Evolutionary conservation across 2,113 vertebrate genomes (phyloP).

Genomic region (Turdus rufiventris): DNA sequence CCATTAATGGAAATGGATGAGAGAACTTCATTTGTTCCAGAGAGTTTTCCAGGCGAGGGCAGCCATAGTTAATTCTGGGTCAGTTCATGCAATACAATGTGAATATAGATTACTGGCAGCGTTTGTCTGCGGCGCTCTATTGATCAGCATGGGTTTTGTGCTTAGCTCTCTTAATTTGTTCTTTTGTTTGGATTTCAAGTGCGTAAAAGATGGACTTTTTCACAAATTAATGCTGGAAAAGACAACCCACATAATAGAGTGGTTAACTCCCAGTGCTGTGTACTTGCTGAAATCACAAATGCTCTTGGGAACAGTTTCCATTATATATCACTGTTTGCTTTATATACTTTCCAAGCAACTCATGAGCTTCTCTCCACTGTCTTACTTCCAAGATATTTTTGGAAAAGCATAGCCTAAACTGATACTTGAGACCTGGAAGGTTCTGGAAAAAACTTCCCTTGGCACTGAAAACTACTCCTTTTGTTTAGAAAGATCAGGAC

Average conservation of each 20-base stretch:
- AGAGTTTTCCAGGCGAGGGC: slow-evolving; percentile 48
- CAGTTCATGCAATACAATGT: neutral
- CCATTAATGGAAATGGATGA: slow-evolving; percentile 6
- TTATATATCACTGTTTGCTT: neutral
- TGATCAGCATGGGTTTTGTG: slow-evolving; percentile 20
- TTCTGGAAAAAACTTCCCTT: neutral
- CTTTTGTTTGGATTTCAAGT: slow-evolving; percentile 23
- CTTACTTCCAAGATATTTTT: neutral
- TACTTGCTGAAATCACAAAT: neutral
- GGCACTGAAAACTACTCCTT: neutral
- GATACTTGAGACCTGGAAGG: neutral
- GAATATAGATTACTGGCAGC: slow-evolving; percentile 19
- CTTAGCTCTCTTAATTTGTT: slow-evolving; percentile 30
- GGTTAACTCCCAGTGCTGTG: neutral
- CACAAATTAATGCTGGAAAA: slow-evolving; percentile 15
- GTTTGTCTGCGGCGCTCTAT: neutral
- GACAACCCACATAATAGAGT: neutral
- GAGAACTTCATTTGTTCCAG: slow-evolving; percentile 18
- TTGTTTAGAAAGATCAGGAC: neutral
- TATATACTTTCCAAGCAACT: neutral
- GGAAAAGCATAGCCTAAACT: neutral
- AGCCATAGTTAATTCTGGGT: slow-evolving; percentile 56
- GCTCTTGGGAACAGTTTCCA: neutral
- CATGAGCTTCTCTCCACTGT: neutral
- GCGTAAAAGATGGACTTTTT: neutral